phyloP scores from a whole-genome alignment of 2,113 vertebrate species.

The Saccopteryx bilineata region DNA sequence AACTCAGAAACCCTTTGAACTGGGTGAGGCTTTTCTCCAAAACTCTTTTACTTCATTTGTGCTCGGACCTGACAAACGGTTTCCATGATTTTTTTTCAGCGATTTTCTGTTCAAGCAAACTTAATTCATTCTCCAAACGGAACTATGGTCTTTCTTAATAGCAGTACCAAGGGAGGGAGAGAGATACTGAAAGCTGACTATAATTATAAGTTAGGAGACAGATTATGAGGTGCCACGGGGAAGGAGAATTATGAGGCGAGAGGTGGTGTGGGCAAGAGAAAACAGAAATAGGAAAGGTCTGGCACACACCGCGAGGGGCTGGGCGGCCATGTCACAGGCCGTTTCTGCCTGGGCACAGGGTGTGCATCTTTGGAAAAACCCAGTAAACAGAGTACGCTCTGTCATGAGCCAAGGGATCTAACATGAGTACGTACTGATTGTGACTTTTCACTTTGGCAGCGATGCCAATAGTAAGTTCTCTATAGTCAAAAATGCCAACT shows the following conservation, averaged over 20 bases:
- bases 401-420: not conserved
- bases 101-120: conserved; percentile 73
- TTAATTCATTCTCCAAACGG: conserved; percentile 66
- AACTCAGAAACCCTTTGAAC: conserved; percentile 57
- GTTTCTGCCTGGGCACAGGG: not conserved
- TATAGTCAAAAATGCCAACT: not conserved
- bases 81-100: conserved; percentile 67
- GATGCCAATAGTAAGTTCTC: not conserved
- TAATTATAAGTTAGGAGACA: conserved; percentile 51
- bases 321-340: not conserved
- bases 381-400: not conserved
- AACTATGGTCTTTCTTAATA: conserved; percentile 49
- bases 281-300: conserved; percentile 30
- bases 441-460: not conserved
- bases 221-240: not conserved
- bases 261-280: conserved; percentile 17
- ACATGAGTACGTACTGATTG: not conserved
- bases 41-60: conserved; percentile 70
- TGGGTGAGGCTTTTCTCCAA: conserved; percentile 50
- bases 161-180: conserved; percentile 43
- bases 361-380: not conserved
- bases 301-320: not conserved
- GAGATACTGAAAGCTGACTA: conserved; percentile 1
- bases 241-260: conserved; percentile 25
- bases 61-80: conserved; percentile 71